Evolutionary conservation across 2,797 vertebrate genomes (phyloP), one percentile per base, ranked within the genome.

Genomic region (Periophthalmus magnuspinnatus): DNA sequence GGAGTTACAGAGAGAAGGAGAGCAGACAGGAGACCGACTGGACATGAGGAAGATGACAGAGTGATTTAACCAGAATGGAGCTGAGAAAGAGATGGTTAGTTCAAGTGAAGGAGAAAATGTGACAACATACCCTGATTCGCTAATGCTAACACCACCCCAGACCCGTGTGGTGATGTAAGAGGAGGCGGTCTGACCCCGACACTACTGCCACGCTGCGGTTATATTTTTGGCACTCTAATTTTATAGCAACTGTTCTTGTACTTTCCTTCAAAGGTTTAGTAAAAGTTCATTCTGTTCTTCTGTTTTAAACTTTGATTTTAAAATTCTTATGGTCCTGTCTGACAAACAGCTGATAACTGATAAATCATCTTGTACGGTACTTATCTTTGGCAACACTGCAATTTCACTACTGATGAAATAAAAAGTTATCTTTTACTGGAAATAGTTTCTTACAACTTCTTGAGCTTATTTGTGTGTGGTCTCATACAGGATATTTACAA

Each of bases 1-100:
- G 96, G 90, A 95, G 96, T 95, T 91, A 98, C 93, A 95, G 94
- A 98, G 96, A 96, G 93, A 95, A 95, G 95, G 92, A 94, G 95
- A 96, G 95, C 94, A 94, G 57, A 34, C 57, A 95, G 94, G 92
- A 94, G 94, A 94, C 92, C 95, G 86, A 95, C 97, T 97, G 94
- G 95, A 95, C 87, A 95, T 86, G 94, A 95, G 94, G 94, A 88
- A 79, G 94, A 97, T 94, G 93, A 97, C 89, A 86, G 75, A 92
- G 70, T 76, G 78, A 69, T 92, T 92, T 85, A 91, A 91, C 88
- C 74, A 88, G 76, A 88, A 28, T 71, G 34, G 24, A 48, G 33
- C 55, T 6, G 41, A 41, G 22, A 64, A 74, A 50, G 72, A 50
- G 32, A 28, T 19, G 65, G 68, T 68, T 73, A 48, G 54, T 72